Evolutionary conservation across 2,888 invertebrate genomes (phyloP).

Genomic region (Caenorhabditis sp.): DNA sequence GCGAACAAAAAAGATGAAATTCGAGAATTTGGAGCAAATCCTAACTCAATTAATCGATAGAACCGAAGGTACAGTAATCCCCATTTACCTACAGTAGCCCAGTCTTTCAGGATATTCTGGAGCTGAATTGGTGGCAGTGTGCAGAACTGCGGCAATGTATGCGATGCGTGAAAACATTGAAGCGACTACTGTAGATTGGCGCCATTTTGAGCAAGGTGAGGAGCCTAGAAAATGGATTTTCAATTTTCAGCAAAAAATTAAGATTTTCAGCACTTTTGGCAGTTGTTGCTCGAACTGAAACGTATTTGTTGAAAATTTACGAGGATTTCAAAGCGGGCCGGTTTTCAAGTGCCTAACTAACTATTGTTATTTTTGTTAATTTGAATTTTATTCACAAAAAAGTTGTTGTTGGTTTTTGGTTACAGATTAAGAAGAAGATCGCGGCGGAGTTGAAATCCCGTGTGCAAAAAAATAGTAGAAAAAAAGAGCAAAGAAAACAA

Average conservation of each 20-base stretch:
- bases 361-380: conserved; percentile 11
- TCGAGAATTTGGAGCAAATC: conserved; percentile 16
- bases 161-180: conserved; percentile 50
- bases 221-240: too few relatives aligned
- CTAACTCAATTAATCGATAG: conserved; percentile 29
- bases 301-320: conserved; percentile 55
- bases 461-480: not conserved
- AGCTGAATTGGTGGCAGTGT: conserved; percentile 85
- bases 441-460: too few relatives aligned
- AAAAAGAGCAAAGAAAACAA: too few relatives aligned
- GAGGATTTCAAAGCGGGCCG: conserved; percentile 54
- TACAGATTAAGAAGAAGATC: too few relatives aligned
- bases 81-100: not conserved
- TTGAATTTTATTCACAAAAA: conserved; percentile 7
- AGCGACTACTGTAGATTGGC: conserved; percentile 34
- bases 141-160: conserved; percentile 81
- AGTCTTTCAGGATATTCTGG: conserved; percentile 75
- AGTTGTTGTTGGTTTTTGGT: conserved; percentile 5
- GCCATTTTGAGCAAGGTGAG: conserved; percentile 42
- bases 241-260: not conserved
- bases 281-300: conserved; percentile 57
- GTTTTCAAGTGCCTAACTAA: conserved; percentile 22
- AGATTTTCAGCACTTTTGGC: conserved; percentile 46
- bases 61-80: conserved; percentile 24
- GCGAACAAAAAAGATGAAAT: conserved; percentile 68